These are phyloP conservation scores for Exephanes ischioxanthus DNA, from an alignment of 2,888 invertebrate species.

Conservation along the genomic window DNA sequence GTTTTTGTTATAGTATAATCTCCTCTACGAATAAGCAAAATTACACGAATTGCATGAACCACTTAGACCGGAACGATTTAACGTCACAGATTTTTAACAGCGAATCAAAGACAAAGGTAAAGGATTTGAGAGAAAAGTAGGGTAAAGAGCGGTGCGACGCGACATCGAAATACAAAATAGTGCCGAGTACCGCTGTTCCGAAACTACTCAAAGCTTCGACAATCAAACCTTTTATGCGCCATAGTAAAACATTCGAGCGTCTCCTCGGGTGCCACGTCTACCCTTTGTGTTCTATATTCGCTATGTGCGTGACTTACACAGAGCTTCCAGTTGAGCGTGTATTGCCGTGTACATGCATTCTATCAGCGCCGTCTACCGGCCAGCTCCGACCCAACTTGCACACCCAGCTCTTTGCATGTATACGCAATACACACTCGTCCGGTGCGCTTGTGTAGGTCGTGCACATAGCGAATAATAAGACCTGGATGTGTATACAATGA, in stretches of 20 bases:
- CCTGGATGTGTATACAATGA: background rate
- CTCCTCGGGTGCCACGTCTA: background rate
- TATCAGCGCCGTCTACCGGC: too few species aligned
- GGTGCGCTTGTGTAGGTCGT: too few species aligned
- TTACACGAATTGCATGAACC: background rate
- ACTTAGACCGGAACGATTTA: background rate
- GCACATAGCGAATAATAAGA: background rate
- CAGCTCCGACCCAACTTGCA: too few species aligned
- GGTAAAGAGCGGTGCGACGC: background rate
- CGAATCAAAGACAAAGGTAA: background rate
- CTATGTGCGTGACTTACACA: too few species aligned
- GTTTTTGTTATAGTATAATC: too few species aligned
- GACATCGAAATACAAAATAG: background rate
- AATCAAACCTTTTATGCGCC: slow-evolving; percentile 43
- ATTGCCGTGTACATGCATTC: too few species aligned
- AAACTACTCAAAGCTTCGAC: slow-evolving; percentile 30
- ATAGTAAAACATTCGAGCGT: slow-evolving; percentile 35
- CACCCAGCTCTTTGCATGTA: too few species aligned
- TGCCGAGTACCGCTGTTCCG: slow-evolving; percentile 4
- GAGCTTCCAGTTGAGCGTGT: too few species aligned
- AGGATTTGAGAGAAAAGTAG: background rate
- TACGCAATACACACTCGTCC: too few species aligned
- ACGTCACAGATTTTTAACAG: background rate
- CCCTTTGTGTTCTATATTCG: background rate
- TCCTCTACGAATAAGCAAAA: background rate